These are phyloP conservation scores for Megaleporinus macrocephalus DNA, from an alignment of 2,113 vertebrate species.

Conservation along the genomic window DNA sequence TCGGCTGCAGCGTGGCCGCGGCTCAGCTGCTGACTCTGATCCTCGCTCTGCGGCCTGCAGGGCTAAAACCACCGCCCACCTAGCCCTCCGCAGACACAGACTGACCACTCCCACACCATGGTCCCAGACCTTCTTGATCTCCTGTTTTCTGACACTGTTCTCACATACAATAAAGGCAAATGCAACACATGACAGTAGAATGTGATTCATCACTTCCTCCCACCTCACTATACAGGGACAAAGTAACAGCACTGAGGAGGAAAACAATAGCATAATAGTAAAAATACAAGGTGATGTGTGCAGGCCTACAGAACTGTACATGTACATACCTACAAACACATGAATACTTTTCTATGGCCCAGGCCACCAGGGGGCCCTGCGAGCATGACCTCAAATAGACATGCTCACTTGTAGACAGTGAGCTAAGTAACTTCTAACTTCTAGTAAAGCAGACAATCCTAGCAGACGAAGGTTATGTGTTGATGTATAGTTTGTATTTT, in stretches of 20 bases:
- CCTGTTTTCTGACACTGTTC: background rate
- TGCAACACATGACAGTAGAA: background rate
- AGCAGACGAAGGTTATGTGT: too few species aligned
- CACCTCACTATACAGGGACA: background rate
- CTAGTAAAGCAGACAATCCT: too few species aligned
- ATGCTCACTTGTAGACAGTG: too few species aligned
- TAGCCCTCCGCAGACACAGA: background rate
- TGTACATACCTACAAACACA: too few species aligned
- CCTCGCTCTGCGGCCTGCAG: conserved; percentile 17
- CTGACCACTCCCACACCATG: background rate
- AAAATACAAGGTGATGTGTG: too few species aligned
- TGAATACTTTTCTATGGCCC: too few species aligned
- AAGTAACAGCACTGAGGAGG: background rate
- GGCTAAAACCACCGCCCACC: conserved; percentile 32
- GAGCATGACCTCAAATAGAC: too few species aligned
- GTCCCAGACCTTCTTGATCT: background rate
- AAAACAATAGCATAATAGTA: too few species aligned
- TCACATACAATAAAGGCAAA: background rate
- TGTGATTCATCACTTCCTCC: background rate
- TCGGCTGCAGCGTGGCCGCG: conserved; percentile 41
- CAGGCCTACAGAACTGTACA: too few species aligned
- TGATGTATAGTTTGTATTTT: too few species aligned
- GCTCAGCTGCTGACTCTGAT: conserved; percentile 51
- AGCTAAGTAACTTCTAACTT: too few species aligned
- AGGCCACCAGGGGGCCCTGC: too few species aligned